Evolutionary conservation across 2,888 invertebrate species (phyloP), one percentile per base, ranked within the genome.

Genomic region (Azorinus chamasolen): DNA sequence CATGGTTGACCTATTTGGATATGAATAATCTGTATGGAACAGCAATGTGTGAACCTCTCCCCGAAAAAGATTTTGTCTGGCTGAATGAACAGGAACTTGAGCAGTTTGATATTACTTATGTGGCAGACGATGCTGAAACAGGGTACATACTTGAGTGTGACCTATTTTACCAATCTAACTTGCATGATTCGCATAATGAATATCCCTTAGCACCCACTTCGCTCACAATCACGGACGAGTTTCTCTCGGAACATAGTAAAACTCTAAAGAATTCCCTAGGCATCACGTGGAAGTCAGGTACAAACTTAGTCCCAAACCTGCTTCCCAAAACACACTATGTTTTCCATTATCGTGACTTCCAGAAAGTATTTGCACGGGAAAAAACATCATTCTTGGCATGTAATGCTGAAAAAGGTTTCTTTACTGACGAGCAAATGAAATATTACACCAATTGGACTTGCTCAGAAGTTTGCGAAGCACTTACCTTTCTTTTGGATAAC

Each of bases 91-190:
- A 18, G 4, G 59, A 59, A 45, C 14, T 62, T 24, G 39, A 59
- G 12, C n/a, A 8, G n/a, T 45, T 59, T 25, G 46, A 59, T 22
- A 24, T 45, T 45, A 24, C n/a, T 20, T 8, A 6, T n/a, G 18
- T 50, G 18, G 12, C 20, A 25, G 75, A 80, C 76, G 51, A 61
- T 58, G 78, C 84, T 27, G n/a, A 86, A 48, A 71, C 62, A 14
- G 66, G 70, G 0, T 73, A 53, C 14, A 66, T 76, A 2, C 48
- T 74, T 12, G 77, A 80, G 37, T 73, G 77, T 2, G 41, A 51
- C 24, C 22, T 77, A 8, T 65, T 73, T 18, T 80, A 80, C 22
- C 68, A 66, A 6, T 27, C 27, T 48, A 16, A 50, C 41, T 20
- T 78, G 22, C 74, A 78, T 48, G 69, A 72, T 16, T 1, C 20